A percentile compares a stretch with the other conserved stretches of the same genome.
These are phyloP conservation scores for Gortyna flavago DNA, from an alignment of 2,888 invertebrate species.

Conservation along the genomic window DNA sequence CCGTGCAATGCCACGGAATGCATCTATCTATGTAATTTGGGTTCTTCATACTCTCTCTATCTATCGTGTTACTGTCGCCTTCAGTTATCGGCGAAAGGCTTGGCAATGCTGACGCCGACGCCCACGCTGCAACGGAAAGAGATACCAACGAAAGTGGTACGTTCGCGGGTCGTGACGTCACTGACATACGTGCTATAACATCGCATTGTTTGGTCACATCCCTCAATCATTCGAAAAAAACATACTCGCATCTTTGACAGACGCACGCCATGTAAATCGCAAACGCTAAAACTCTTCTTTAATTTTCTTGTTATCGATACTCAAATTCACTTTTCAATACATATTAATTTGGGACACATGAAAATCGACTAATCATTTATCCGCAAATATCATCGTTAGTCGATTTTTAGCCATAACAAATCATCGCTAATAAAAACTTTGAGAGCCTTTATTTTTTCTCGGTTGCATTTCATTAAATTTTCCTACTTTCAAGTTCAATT, in stretches of 20 bases:
- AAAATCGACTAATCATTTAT: constrained; percentile 51
- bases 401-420: constrained; percentile 55
- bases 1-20: constrained; percentile 46
- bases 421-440: constrained; percentile 48
- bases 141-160: constrained; percentile 79
- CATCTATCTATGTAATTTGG: constrained; percentile 53
- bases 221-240: constrained; percentile 56
- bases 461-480: constrained; percentile 33
- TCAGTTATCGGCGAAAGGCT: constrained; percentile 86
- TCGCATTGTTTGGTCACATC: constrained; percentile 60
- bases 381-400: constrained; percentile 28
- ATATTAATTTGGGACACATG: constrained; percentile 33
- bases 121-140: constrained; percentile 81
- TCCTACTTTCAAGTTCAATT: constrained; percentile 52
- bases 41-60: constrained; percentile 69
- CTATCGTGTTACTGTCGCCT: constrained; percentile 77
- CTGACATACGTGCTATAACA: constrained; percentile 63
- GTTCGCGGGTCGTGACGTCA: constrained; percentile 76
- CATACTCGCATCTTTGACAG: constrained; percentile 61
- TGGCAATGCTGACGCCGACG: constrained; percentile 81
- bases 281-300: constrained; percentile 57
- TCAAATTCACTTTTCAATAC: constrained; percentile 31
- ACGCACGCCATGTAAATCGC: constrained; percentile 62
- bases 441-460: constrained; percentile 20
- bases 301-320: constrained; percentile 30